phyloP scores from a whole-genome alignment of 1,140 invertebrate species.

The Lordiphosa collinella region DNA sequence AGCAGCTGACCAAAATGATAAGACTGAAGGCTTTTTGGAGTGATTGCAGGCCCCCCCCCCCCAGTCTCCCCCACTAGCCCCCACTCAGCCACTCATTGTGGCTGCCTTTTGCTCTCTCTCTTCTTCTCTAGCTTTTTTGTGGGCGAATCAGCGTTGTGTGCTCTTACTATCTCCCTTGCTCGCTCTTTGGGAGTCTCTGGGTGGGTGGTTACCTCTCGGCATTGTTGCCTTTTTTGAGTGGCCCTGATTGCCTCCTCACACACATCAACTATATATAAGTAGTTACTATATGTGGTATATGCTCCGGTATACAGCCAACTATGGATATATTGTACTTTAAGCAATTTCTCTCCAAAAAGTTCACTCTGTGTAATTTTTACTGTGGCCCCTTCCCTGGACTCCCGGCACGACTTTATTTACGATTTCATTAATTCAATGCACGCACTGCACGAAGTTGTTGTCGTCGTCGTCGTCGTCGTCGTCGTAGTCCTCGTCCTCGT shows the following conservation, averaged over 20 bases:
- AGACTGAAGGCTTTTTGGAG: background rate
- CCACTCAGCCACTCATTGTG: background rate
- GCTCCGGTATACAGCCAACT: no score
- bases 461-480: slow-evolving; percentile 7
- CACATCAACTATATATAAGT: slow-evolving; percentile 34
- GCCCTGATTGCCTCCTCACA: slow-evolving; percentile 33
- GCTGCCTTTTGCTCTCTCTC: background rate
- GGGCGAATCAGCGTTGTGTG: slow-evolving; percentile 51
- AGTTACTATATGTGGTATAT: background rate
- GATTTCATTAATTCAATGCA: slow-evolving; percentile 61
- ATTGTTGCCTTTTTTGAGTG: slow-evolving; percentile 42
- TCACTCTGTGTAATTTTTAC: no score
- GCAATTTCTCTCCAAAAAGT: no score
- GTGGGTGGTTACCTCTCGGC: slow-evolving; percentile 37
- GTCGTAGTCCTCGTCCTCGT: background rate
- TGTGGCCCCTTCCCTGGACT: no score
- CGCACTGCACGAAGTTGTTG: slow-evolving; percentile 37
- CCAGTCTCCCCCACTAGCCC: no score
- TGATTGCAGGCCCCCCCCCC: slow-evolving; percentile 4
- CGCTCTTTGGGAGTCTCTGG: slow-evolving; percentile 1
- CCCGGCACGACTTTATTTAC: slow-evolving; percentile 44
- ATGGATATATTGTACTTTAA: no score
- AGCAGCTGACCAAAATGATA: slow-evolving; percentile 14
- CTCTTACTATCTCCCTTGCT: slow-evolving; percentile 10
- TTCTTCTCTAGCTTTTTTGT: slow-evolving; percentile 14